Evolutionary conservation across 2,888 invertebrate species (phyloP).

Genomic region (Salticus scenicus): DNA sequence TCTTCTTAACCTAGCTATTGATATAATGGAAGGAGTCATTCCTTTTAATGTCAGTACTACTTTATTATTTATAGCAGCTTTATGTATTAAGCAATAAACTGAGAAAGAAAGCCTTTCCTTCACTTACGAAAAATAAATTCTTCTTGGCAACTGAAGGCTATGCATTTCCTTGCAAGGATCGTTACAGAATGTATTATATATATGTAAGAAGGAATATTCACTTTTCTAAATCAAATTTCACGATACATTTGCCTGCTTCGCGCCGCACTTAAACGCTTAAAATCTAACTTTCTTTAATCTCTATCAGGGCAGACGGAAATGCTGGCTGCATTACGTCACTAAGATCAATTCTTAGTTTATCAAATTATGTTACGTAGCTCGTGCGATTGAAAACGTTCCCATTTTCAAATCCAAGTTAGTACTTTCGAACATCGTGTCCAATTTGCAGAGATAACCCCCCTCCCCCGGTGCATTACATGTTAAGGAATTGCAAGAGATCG

Average conservation of each 20-base stretch:
- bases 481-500: conserved; percentile 1
- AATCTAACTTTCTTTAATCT: conserved; percentile 11
- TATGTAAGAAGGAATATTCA: not conserved
- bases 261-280: not conserved
- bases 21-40: not conserved
- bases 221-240: not conserved
- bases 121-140: not conserved
- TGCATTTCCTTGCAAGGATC: not conserved
- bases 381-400: not conserved
- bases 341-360: not conserved
- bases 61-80: not conserved
- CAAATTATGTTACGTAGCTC: not conserved
- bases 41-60: not conserved
- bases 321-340: not conserved
- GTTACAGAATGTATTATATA: not conserved
- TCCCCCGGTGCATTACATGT: conserved; percentile 11
- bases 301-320: not conserved
- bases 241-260: not conserved
- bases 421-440: conserved; percentile 22
- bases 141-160: no score
- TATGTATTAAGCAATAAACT: not conserved
- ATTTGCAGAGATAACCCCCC: conserved; percentile 7
- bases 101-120: not conserved
- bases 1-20: no score
- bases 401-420: conserved; percentile 19